phyloP scores from a whole-genome alignment of 2,113 vertebrate species.

The Peromyscus leucopus region DNA sequence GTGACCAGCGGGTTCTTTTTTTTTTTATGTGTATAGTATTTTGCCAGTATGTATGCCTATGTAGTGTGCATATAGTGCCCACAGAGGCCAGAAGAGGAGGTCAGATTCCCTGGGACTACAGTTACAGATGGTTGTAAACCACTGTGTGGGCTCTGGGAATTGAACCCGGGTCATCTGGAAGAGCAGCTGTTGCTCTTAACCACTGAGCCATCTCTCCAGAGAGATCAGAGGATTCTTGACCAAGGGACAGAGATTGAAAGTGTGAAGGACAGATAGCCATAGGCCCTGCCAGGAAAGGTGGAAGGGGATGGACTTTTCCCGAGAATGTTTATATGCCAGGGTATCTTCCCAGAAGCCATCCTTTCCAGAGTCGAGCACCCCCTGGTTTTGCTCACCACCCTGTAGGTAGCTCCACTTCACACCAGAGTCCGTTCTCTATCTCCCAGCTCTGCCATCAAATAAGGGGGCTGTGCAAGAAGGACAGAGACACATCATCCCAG shows the following conservation, averaged over 20 bases:
- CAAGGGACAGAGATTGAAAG: background rate
- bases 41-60: background rate
- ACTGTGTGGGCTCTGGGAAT: background rate
- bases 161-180: background rate
- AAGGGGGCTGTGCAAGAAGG: background rate
- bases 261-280: background rate
- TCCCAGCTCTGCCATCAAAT: slow-evolving; percentile 53
- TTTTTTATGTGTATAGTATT: background rate
- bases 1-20: no score
- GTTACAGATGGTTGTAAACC: background rate
- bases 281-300: no score
- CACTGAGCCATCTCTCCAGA: background rate
- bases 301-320: slow-evolving; percentile 51
- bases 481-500: background rate
- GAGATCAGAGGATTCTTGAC: background rate
- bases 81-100: background rate
- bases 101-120: background rate
- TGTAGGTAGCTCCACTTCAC: slow-evolving; percentile 49
- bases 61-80: background rate
- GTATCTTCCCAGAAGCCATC: slow-evolving; percentile 76
- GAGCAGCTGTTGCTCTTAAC: background rate
- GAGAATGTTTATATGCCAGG: slow-evolving; percentile 68
- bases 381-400: slow-evolving; percentile 67
- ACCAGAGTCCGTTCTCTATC: slow-evolving; percentile 64
- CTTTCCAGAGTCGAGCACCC: slow-evolving; percentile 77